These are phyloP conservation scores for Sussaba pulchella DNA, from an alignment of 2,888 invertebrate species.

Conservation along the genomic window DNA sequence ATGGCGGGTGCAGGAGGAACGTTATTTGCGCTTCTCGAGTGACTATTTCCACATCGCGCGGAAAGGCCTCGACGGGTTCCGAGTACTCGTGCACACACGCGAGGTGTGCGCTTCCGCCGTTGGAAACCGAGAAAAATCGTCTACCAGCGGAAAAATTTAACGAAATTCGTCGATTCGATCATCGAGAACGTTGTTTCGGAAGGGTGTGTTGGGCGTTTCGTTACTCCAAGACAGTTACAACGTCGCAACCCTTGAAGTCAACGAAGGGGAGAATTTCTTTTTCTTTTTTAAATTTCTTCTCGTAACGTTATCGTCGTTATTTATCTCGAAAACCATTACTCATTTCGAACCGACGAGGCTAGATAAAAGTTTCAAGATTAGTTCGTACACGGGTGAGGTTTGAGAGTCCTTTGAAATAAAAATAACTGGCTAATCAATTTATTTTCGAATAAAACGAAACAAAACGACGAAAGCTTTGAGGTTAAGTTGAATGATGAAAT, in stretches of 20 bases:
- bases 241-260: constrained; percentile 1
- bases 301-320: not conserved
- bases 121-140: not conserved
- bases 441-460: not conserved
- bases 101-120: not conserved
- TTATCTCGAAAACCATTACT: not conserved
- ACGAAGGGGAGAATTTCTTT: constrained; percentile 13
- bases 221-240: not conserved
- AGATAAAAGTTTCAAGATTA: not conserved
- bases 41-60: constrained; percentile 18
- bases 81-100: constrained; percentile 29
- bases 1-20: not conserved
- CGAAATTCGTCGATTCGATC: constrained; percentile 3
- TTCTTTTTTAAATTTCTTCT: not conserved
- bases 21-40: constrained; percentile 46
- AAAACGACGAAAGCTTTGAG: not conserved
- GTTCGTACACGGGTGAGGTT: not conserved
- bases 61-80: not conserved
- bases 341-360: not conserved
- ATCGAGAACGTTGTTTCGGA: not conserved
- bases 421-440: not conserved
- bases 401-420: not conserved
- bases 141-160: not conserved
- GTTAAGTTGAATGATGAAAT: not conserved
- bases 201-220: not conserved